Evolutionary conservation across 2,888 invertebrate species (phyloP).

Genomic region (Drosophila meridionalis): DNA sequence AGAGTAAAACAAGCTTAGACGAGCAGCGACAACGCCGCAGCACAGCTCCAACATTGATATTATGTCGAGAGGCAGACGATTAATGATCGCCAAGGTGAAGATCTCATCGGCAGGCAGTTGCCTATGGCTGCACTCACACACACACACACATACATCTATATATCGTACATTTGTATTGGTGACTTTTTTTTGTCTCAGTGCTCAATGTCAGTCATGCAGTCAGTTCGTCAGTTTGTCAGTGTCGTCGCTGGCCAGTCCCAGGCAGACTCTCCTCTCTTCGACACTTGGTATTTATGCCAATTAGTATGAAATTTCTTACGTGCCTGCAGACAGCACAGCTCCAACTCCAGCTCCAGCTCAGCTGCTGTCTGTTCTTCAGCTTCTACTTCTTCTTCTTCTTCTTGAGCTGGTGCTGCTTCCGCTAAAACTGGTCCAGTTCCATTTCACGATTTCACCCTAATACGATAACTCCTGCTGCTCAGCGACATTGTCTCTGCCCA

Average conservation of each 20-base stretch:
- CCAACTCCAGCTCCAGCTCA: constrained; percentile 40
- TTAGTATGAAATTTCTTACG: constrained; percentile 84
- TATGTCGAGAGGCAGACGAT: constrained; percentile 83
- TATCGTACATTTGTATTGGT: constrained; percentile 14
- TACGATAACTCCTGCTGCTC: constrained; percentile 58
- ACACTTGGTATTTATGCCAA: constrained; percentile 85
- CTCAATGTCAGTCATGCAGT: constrained; percentile 74
- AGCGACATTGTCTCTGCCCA: constrained; percentile 43
- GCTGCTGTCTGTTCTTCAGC: constrained; percentile 26
- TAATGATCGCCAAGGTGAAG: constrained; percentile 84
- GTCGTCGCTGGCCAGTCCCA: constrained; percentile 57
- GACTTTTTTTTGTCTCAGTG: constrained; percentile 50
- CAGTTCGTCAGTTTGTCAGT: constrained; percentile 66
- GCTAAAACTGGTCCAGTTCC: constrained; percentile 83
- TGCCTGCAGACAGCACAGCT: constrained; percentile 68
- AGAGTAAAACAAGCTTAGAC: constrained; percentile 58
- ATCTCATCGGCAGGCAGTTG: constrained; percentile 76
- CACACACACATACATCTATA: constrained; percentile 5
- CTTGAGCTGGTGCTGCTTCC: constrained; percentile 69
- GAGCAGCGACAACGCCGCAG: constrained; percentile 33
- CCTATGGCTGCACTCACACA: constrained; percentile 4
- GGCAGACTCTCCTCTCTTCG: constrained; percentile 61
- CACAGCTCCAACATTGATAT: constrained; percentile 82
- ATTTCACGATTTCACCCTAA: constrained; percentile 78
- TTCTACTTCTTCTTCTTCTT: constrained; percentile 6